These are phyloP conservation scores for Vultur gryphus DNA, from an alignment of 2,797 vertebrate species.

Conservation along the genomic window DNA sequence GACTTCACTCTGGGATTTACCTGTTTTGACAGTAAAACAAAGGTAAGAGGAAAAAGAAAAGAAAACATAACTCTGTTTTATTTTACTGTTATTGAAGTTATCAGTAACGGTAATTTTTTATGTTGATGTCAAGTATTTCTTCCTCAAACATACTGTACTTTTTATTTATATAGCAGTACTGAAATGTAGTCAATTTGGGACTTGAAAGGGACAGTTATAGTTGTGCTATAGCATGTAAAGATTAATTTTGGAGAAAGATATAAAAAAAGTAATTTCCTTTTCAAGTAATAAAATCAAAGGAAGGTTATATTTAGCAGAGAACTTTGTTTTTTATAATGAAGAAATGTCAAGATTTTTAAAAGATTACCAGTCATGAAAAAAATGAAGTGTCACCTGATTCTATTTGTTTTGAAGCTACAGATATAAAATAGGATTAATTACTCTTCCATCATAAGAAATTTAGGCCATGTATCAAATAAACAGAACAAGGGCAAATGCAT, in stretches of 20 bases:
- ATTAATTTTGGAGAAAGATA: not conserved
- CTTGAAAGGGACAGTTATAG: not conserved
- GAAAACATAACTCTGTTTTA: not conserved
- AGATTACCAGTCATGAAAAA: not conserved
- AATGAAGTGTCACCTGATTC: not conserved
- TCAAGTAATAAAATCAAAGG: not conserved
- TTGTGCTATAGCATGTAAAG: not conserved
- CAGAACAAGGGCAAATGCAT: not conserved
- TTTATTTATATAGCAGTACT: not conserved
- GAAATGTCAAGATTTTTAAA: not conserved
- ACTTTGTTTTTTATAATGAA: not conserved
- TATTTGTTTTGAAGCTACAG: not conserved
- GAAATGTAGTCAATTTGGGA: not conserved
- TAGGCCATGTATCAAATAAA: not conserved
- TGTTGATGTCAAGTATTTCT: not conserved
- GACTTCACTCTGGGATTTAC: conserved; percentile 90
- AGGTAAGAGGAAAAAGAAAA: conserved; percentile 76
- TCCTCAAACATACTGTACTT: not conserved
- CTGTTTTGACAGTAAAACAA: conserved; percentile 85
- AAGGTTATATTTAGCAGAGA: not conserved
- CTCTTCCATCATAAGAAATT: not conserved
- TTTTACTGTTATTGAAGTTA: not conserved
- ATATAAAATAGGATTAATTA: not conserved
- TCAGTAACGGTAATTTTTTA: not conserved
- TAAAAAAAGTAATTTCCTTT: not conserved